Percentiles rank a stretch among this genome's conserved stretches.
These are phyloP conservation scores for Diplodus sargus DNA, from an alignment of 2,797 vertebrate species.

Conservation along the genomic window DNA sequence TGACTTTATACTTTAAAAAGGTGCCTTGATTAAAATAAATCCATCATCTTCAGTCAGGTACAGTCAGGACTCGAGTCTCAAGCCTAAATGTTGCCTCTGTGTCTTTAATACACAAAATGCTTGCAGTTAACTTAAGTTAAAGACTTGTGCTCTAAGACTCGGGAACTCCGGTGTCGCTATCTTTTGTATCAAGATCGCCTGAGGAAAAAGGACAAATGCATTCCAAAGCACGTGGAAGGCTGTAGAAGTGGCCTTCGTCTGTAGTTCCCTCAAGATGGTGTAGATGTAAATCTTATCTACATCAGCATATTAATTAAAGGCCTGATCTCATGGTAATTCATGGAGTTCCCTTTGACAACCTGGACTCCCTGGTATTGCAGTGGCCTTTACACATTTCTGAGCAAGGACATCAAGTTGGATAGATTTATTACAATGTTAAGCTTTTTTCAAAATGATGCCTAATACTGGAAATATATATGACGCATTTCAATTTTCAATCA, in stretches of 20 bases:
- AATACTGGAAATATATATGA: neutral
- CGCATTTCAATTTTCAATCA: neutral
- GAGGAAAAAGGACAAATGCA: constrained; percentile 15
- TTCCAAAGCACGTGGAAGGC: constrained; percentile 13
- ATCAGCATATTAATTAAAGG: constrained; percentile 61
- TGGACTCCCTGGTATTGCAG: constrained; percentile 9
- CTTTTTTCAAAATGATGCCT: neutral
- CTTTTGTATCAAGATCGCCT: constrained; percentile 24
- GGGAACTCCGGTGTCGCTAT: neutral
- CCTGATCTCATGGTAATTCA: constrained; percentile 57
- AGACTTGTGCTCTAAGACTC: neutral
- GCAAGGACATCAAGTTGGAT: neutral
- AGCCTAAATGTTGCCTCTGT: constrained; percentile 9
- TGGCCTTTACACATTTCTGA: constrained; percentile 6
- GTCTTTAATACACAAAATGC: constrained; percentile 16
- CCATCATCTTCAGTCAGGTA: constrained; percentile 31
- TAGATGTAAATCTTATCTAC: constrained; percentile 61
- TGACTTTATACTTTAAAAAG: constrained; percentile 54
- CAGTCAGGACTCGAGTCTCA: constrained; percentile 2
- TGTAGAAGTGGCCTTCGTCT: constrained; percentile 18
- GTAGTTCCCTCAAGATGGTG: constrained; percentile 54
- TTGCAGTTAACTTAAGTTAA: constrained; percentile 12
- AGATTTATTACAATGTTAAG: neutral
- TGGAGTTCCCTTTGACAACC: constrained; percentile 18
- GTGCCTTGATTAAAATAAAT: constrained; percentile 40